phyloP scores from a whole-genome alignment of 1,140 invertebrate species.

The Nylanderia fulva region DNA sequence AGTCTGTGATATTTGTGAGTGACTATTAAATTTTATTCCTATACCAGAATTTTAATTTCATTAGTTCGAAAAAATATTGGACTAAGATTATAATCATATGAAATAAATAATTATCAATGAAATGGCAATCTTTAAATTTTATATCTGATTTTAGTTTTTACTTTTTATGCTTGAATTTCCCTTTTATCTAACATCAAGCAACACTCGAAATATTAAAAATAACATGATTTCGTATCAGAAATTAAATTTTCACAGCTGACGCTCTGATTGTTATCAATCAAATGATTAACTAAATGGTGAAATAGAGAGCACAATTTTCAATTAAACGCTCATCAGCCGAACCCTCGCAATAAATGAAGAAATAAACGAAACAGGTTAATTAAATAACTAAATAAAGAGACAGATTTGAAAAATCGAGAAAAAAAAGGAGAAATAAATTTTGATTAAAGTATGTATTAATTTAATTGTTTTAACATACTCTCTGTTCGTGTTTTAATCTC shows the following conservation, averaged over 20 bases:
- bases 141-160: neutral
- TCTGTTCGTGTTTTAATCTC: neutral
- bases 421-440: neutral
- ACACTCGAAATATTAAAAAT: conserved; percentile 1
- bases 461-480: neutral
- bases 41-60: no score
- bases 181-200: neutral
- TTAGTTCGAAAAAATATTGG: no score
- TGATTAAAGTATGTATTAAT: neutral
- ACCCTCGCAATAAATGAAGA: neutral
- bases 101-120: neutral
- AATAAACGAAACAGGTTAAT: no score
- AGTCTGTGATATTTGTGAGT: neutral
- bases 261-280: conserved; percentile 30
- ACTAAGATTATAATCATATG: neutral
- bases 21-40: no score
- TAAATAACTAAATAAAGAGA: no score
- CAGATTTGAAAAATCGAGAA: no score
- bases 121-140: neutral
- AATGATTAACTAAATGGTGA: neutral
- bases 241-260: conserved; percentile 14
- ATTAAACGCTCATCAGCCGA: conserved; percentile 13
- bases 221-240: conserved; percentile 2
- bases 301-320: neutral
- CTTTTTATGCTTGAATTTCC: neutral